A percentile compares a stretch with the other conserved stretches of the same genome.
phyloP scores from a whole-genome alignment of 2,113 vertebrate species.

The Poeciliopsis turrubarensis region DNA sequence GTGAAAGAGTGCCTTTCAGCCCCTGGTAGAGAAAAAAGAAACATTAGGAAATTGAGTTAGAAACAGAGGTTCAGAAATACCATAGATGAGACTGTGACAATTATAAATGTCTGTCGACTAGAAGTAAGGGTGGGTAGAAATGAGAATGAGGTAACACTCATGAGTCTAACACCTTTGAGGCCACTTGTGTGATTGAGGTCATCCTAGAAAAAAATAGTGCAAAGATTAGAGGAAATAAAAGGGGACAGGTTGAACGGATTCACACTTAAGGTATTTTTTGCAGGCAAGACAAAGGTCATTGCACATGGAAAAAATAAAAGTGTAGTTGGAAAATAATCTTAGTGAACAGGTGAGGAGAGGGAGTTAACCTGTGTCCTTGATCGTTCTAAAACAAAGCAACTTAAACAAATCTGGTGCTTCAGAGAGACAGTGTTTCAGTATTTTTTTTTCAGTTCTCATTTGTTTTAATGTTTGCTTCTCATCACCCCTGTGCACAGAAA shows the following conservation, averaged over 20 bases:
- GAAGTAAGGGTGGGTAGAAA: background rate
- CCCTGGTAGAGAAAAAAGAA: constrained; percentile 1
- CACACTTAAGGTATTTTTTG: background rate
- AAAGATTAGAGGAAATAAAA: constrained; percentile 42
- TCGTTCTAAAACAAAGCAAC: background rate
- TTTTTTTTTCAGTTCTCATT: background rate
- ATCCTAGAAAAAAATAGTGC: constrained; percentile 11
- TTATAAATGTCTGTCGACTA: background rate
- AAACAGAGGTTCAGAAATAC: constrained; percentile 28
- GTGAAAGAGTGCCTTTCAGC: no score
- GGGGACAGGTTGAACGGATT: constrained; percentile 9
- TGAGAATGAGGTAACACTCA: constrained; percentile 1
- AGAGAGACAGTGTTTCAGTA: background rate
- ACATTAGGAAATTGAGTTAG: background rate
- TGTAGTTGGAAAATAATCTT: background rate
- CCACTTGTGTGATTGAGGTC: constrained; percentile 42
- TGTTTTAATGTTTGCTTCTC: constrained; percentile 20
- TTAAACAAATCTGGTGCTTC: background rate
- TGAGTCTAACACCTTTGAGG: constrained; percentile 10
- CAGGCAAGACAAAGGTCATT: background rate
- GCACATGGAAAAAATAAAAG: background rate
- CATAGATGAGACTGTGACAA: background rate
- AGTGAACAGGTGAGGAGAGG: background rate
- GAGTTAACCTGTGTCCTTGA: background rate
- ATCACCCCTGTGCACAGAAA: constrained; percentile 15